Conservation (phyloP, 2,797 vertebrate species). For the Florisuga fusca region DNA sequence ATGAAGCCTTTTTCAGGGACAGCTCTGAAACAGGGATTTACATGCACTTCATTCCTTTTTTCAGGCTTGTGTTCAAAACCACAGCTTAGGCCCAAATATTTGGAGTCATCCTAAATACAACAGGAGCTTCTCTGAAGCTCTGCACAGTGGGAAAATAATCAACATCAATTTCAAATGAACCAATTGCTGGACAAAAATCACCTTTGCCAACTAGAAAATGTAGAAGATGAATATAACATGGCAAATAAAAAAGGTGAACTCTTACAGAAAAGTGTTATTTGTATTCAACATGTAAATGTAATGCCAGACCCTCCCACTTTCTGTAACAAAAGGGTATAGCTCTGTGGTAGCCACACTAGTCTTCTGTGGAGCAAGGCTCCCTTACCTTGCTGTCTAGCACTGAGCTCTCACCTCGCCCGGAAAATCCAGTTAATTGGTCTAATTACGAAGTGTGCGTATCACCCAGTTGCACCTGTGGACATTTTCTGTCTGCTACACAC, state of each 20-base stretch:
- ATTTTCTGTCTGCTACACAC: background rate
- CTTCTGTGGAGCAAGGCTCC: background rate
- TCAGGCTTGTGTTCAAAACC: background rate
- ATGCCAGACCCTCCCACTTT: background rate
- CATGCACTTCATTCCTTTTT: background rate
- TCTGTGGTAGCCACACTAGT: background rate
- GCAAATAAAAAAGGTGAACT: constrained; percentile 1
- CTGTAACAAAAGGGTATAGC: background rate
- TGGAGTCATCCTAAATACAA: background rate
- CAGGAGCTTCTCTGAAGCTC: background rate
- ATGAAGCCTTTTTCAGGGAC: background rate
- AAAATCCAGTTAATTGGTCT: background rate
- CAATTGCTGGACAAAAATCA: constrained; percentile 49
- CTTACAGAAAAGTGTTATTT: background rate
- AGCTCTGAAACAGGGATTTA: background rate
- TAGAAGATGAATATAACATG: constrained; percentile 58
- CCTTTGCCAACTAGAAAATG: constrained; percentile 64
- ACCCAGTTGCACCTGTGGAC: background rate
- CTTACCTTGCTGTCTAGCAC: background rate
- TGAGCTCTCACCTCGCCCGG: background rate
- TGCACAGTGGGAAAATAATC: background rate
- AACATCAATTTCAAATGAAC: background rate
- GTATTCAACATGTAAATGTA: background rate
- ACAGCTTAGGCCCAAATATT: background rate
- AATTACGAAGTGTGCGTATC: background rate